Conservation (phyloP, 2,113 vertebrate species). For the Mionectes macconnelli region DNA sequence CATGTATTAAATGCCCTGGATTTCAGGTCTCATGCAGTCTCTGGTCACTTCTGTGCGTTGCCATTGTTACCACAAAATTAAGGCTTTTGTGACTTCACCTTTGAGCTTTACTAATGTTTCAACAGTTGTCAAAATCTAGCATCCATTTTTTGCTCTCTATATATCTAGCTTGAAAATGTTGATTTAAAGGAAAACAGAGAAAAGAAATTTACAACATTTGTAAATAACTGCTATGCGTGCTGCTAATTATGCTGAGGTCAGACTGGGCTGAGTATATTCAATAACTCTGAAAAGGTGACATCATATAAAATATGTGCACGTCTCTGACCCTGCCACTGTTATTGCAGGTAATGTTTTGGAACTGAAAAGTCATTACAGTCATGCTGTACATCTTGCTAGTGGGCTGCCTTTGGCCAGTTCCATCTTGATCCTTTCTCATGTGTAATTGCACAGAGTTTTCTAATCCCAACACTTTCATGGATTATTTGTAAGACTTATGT, state of each 20-base stretch:
- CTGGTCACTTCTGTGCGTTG: rapidly evolving
- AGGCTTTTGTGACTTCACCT: background rate
- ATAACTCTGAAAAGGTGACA: background rate
- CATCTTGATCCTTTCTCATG: background rate
- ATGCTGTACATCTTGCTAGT: background rate
- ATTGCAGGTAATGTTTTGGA: background rate
- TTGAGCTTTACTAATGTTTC: background rate
- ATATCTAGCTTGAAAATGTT: background rate
- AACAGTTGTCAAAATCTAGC: background rate
- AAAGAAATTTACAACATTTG: background rate
- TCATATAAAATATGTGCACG: background rate
- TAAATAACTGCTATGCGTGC: background rate
- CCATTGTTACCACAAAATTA: background rate
- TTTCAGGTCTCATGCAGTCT: background rate
- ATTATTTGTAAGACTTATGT: background rate
- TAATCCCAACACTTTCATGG: background rate
- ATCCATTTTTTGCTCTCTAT: background rate
- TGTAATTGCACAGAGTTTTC: background rate
- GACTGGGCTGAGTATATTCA: background rate
- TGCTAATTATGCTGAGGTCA: background rate
- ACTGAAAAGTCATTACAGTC: background rate
- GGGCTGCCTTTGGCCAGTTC: background rate
- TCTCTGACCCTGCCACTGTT: background rate
- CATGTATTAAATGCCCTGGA: background rate
- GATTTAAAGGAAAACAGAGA: background rate